Evolutionary conservation across 2,888 invertebrate species (phyloP).

Genomic region (Synanthedon formicaeformis): DNA sequence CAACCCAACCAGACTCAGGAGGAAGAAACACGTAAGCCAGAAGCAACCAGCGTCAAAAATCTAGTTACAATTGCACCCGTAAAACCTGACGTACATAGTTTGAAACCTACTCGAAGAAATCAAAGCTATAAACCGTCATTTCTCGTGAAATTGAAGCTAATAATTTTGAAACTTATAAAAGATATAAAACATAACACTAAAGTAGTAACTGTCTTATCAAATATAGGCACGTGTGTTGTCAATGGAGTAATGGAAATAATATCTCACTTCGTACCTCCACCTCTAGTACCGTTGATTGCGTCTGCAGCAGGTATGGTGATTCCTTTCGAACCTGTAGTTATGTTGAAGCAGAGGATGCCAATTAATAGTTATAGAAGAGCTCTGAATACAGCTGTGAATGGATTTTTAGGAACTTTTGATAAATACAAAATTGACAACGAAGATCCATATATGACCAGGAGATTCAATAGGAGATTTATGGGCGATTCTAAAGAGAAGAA

Average conservation of each 20-base stretch:
- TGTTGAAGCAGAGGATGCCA: conserved; percentile 46
- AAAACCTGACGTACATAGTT: too few relatives aligned
- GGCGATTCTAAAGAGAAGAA: conserved; percentile 13
- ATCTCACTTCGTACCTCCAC: conserved; percentile 46
- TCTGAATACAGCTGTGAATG: conserved; percentile 39
- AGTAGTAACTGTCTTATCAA: conserved; percentile 36
- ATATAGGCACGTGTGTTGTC: conserved; percentile 50
- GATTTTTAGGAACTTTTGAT: conserved; percentile 49
- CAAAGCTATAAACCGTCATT: too few relatives aligned
- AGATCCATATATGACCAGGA: conserved; percentile 49
- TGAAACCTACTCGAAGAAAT: too few relatives aligned
- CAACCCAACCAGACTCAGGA: too few relatives aligned
- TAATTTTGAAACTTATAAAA: too few relatives aligned
- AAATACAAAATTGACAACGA: conserved; percentile 36
- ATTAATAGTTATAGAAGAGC: conserved; percentile 54
- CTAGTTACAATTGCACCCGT: too few relatives aligned
- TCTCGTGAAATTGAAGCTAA: too few relatives aligned
- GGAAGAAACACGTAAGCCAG: too few relatives aligned
- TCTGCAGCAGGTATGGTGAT: conserved; percentile 51
- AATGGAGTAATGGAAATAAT: conserved; percentile 55
- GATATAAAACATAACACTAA: conserved; percentile 20
- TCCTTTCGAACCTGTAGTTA: conserved; percentile 55
- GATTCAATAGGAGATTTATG: conserved; percentile 50
- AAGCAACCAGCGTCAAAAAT: too few relatives aligned
- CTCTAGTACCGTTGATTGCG: conserved; percentile 51